Evolutionary conservation across 2,113 vertebrate genomes (phyloP).

Genomic region (Heliornis fulica): DNA sequence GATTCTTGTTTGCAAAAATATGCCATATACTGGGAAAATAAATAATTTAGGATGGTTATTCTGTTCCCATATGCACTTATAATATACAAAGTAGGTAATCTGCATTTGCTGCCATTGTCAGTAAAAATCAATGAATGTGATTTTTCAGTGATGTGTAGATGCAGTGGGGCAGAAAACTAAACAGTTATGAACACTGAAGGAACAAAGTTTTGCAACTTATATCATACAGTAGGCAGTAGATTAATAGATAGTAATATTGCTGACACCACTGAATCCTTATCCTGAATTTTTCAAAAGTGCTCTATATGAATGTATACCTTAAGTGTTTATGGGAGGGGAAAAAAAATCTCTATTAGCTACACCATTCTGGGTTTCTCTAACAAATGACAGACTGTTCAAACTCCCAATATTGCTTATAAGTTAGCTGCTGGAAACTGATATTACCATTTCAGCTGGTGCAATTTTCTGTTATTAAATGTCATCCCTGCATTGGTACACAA

Average conservation of each 20-base stretch:
- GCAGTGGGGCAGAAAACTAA: neutral
- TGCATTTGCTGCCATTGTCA: neutral
- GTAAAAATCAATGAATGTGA: constrained; percentile 2
- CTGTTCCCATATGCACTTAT: neutral
- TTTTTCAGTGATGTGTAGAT: neutral
- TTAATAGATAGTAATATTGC: neutral
- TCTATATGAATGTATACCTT: neutral
- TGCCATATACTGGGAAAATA: neutral
- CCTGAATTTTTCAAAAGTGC: neutral
- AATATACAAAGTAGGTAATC: neutral
- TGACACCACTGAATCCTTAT: neutral
- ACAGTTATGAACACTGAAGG: neutral
- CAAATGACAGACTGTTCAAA: neutral
- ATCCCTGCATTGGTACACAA: neutral
- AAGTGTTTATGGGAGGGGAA: neutral
- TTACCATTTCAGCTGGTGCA: neutral
- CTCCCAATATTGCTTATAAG: neutral
- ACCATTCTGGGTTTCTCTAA: neutral
- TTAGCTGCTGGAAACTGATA: neutral
- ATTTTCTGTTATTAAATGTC: constrained; percentile 1
- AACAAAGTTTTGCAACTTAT: neutral
- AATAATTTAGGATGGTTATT: constrained; percentile 17
- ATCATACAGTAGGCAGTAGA: neutral
- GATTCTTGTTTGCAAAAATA: constrained; percentile 10
- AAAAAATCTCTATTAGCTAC: neutral